Evolutionary conservation across 2,113 vertebrate genomes (phyloP).

Genomic region (Nothoprocta perdicaria): DNA sequence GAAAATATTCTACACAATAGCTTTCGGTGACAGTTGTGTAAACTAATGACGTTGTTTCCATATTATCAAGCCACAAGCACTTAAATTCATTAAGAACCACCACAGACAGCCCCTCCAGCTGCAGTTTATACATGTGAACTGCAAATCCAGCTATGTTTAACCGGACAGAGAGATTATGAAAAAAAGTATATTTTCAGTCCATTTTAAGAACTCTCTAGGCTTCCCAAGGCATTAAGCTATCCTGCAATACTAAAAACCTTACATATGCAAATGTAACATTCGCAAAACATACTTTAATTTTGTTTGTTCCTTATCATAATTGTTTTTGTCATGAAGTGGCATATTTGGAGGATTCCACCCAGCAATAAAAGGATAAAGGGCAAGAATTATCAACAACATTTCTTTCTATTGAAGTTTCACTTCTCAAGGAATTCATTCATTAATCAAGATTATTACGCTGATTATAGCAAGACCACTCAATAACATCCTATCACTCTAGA

Average conservation of each 20-base stretch:
- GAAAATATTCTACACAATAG: not conserved
- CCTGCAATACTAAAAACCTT: not conserved
- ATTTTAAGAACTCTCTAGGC: not conserved
- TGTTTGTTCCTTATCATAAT: not conserved
- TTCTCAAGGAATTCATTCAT: not conserved
- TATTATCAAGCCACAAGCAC: not conserved
- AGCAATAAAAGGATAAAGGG: not conserved
- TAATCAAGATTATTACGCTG: not conserved
- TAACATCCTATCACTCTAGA: not conserved
- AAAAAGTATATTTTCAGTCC: not conserved
- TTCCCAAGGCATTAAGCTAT: not conserved
- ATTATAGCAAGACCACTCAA: not conserved
- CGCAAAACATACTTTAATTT: not conserved
- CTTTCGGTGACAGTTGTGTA: not conserved
- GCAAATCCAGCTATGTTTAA: not conserved
- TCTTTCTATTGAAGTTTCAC: not conserved
- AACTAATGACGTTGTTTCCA: not conserved
- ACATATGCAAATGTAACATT: not conserved
- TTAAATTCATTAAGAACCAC: not conserved
- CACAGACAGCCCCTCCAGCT: not conserved
- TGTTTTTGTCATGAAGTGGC: not conserved
- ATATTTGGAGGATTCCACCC: not conserved
- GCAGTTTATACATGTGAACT: not conserved
- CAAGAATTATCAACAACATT: accelerated
- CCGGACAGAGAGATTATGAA: not conserved